Evolutionary conservation across 2,113 vertebrate species (phyloP), one percentile per base, ranked within the genome.

Genomic region (Lepus americanus): DNA sequence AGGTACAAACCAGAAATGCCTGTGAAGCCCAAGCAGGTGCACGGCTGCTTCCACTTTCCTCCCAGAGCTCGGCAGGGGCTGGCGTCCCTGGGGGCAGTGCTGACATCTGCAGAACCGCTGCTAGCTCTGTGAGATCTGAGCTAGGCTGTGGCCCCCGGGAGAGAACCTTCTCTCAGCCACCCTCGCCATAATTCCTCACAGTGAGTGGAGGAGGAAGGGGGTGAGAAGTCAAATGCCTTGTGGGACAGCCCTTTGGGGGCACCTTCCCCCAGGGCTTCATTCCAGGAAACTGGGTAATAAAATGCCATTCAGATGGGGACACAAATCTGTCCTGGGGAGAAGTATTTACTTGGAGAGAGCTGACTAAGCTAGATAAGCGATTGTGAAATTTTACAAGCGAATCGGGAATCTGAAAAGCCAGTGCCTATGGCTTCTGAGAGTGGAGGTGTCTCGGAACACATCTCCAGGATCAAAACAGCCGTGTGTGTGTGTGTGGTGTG

Each of bases 211-310:
- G 19, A 90, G 77, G 85, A 96, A 96, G 44, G 85, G 66, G 39
- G 16, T 27, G 29, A 95, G 61, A 95, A 87, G 31, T 44, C 63
- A 67, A 61, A 69, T 33, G 9, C 74, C 76, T 88, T 67, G 81
- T 92, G 79, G 89, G 92, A 91, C 72, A 91, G 94, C 86, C 83
- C 78, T 87, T 87, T 53, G 59, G 11, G 6, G 0, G 16, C 64
- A 44, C 59, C 72, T 87, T 90, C 63, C 36, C 63, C 22, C 44
- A 89, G 67, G 79, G 36, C 55, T 81, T 55, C n/a, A 76, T 84
- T 87, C 20, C n/a, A 63, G 33, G 59, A 89, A 44, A 17, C 86
- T 7, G 20, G 19, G 14, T 53, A 22, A 81, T 39, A 16, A 49
- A 82, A 44, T 44, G 36, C 9, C 85, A 61, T 85, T 61, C 39